A percentile compares a stretch with the other conserved stretches of the same genome.
Conservation (phyloP, 92 coral and sea anemone species). For the Epizoanthus scotinus region DNA sequence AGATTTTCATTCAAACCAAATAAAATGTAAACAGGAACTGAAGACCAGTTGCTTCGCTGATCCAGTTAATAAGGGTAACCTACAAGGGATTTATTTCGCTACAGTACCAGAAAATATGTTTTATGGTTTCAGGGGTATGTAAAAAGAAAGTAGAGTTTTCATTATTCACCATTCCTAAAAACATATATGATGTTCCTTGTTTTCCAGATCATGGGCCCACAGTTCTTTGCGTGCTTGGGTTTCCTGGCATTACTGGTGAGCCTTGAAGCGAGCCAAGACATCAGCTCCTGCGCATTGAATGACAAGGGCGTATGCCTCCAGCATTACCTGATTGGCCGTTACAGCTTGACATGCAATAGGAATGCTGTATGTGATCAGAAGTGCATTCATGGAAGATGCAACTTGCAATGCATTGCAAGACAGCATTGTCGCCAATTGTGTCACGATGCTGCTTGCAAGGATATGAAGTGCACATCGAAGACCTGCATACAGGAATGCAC, state of each 20-base stretch:
- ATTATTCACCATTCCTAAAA: too few relatives aligned
- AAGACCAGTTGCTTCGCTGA: too few relatives aligned
- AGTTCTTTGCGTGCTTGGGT: not conserved
- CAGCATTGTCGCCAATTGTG: conserved; percentile 36
- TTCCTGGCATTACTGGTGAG: not conserved
- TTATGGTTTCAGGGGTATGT: too few relatives aligned
- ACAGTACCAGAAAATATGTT: too few relatives aligned
- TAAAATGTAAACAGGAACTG: too few relatives aligned
- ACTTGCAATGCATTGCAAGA: conserved; percentile 53
- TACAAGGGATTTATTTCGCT: too few relatives aligned
- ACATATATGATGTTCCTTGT: not conserved
- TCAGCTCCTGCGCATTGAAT: not conserved
- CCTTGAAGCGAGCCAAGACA: not conserved
- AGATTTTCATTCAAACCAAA: too few relatives aligned
- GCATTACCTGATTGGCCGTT: conserved; percentile 30
- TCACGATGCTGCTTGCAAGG: conserved; percentile 18
- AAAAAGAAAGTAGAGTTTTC: too few relatives aligned
- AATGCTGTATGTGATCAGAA: conserved; percentile 43
- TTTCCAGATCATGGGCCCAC: conserved; percentile 13
- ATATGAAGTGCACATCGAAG: conserved; percentile 33
- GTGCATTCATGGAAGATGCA: conserved; percentile 63
- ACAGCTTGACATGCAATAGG: conserved; percentile 16
- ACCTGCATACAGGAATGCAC: conserved; percentile 60
- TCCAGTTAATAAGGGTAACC: too few relatives aligned
- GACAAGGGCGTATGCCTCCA: conserved; percentile 23